A percentile compares a stretch with the other conserved stretches of the same genome.
Conservation (phyloP, 2,113 vertebrate genomes). For the Phaetusa simplex region DNA sequence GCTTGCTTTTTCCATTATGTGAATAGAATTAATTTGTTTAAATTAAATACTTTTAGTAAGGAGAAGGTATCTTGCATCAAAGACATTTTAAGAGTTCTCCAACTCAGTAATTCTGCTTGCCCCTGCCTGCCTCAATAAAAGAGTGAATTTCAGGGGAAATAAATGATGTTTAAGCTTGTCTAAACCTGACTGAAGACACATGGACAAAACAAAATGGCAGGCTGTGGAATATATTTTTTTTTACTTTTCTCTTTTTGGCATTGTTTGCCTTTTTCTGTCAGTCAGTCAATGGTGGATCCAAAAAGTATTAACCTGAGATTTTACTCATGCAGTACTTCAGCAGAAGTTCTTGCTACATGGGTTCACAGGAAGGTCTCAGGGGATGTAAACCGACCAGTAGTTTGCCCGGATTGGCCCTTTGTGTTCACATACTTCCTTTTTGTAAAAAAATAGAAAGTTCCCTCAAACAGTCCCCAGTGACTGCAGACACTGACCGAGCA, state of each 20-base stretch:
- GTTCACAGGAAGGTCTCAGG: neutral
- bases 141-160: neutral
- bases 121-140: neutral
- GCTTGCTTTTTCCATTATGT: neutral
- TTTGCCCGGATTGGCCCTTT: neutral
- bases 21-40: neutral
- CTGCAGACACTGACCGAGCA: neutral
- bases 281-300: neutral
- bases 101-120: conserved; percentile 2
- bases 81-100: neutral
- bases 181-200: neutral
- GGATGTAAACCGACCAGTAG: neutral
- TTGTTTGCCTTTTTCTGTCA: neutral
- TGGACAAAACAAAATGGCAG: conserved; percentile 16
- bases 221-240: neutral
- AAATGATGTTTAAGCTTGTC: neutral
- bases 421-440: neutral
- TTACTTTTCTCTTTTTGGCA: neutral
- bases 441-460: neutral
- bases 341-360: neutral
- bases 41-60: neutral
- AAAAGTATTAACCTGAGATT: conserved; percentile 30
- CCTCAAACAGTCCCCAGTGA: neutral
- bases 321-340: neutral
- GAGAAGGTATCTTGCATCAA: neutral